Base-by-base conservation (phyloP, 2,888 invertebrate species). In the Coelopa pilipes region DNA sequence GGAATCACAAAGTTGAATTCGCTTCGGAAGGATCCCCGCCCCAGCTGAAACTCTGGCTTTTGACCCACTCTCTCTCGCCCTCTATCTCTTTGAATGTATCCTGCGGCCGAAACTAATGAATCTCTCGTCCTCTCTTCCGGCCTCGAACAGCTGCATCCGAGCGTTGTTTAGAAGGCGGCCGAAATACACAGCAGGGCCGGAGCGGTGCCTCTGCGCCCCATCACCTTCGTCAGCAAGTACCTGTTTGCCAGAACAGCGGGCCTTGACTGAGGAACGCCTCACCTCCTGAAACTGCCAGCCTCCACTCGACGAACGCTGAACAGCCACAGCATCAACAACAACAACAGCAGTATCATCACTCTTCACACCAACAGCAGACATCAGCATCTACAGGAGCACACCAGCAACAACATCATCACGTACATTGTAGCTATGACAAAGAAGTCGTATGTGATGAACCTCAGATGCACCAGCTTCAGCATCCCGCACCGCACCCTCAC, bases 121-220 rank as follows among this genome's bases (percentile, higher is more conserved):
- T 19, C 11, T 24, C 17, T 45, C 34, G 34, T 34, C 34, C n/a
- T 50, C 50, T 24, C 62, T 24, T 12, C 24, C 34, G 4, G 1
- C 45, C 55, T 15, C 15, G 46, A n/a, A 85, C 89, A 92, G 90
- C 93, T 92, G 95, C 94, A 89, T 95, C 94, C 88, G 95, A 95
- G 89, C 94, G 92, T 89, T 95, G 94, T 90, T 94, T 94, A 89
- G 91, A 90, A 88, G 91, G 91, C 87, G 93, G 92, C 88, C 85
- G 86, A 88, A 87, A 91, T 91, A 91, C 90, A 86, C 87, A 91
- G 89, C 88, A 91, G 89, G 88, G 90, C 89, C 88, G 86, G 87
- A 89, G 86, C 89, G 87, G 88, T 90, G 90, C 87, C 90, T 90
- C 89, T 90, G 90, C 87, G 90, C 90, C 89, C 90, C 88, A 88